These are phyloP conservation scores for Megatriorchis doriae DNA, from an alignment of 2,113 vertebrate species.

Conservation along the genomic window DNA sequence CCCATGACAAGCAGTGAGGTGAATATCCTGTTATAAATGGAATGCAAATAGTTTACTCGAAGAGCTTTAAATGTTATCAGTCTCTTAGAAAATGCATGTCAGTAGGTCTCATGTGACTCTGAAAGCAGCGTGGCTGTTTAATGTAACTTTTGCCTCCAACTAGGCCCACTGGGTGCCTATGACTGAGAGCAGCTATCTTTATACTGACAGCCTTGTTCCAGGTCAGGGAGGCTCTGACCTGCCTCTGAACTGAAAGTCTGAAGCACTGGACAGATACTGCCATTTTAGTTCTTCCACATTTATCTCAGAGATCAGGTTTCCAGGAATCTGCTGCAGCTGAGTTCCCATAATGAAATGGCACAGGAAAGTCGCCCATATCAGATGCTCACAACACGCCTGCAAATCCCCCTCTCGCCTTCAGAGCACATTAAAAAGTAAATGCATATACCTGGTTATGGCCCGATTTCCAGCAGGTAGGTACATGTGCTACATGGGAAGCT, in stretches of 20 bases:
- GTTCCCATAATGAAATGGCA: neutral
- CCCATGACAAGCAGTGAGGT: neutral
- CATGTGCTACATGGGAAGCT: neutral
- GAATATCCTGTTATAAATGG: neutral
- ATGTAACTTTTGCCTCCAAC: slow-evolving; percentile 1
- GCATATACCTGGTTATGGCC: neutral
- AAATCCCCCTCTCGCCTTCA: neutral
- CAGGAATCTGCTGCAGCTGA: neutral
- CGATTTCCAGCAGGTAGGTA: neutral
- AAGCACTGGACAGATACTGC: neutral
- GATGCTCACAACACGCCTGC: neutral
- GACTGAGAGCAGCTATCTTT: neutral
- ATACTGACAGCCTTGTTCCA: neutral
- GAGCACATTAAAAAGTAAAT: neutral
- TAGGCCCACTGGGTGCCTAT: neutral
- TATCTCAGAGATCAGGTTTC: neutral
- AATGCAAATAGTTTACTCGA: neutral
- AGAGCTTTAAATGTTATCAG: slow-evolving; percentile 21
- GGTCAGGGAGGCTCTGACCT: neutral
- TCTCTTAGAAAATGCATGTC: slow-evolving; percentile 23
- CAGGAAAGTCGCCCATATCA: neutral
- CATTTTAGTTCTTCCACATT: neutral
- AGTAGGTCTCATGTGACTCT: slow-evolving; percentile 4
- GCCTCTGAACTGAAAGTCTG: neutral
- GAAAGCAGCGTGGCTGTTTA: neutral